Conservation (phyloP, 92 coral and sea anemone species). For the Palythoa grandis region DNA sequence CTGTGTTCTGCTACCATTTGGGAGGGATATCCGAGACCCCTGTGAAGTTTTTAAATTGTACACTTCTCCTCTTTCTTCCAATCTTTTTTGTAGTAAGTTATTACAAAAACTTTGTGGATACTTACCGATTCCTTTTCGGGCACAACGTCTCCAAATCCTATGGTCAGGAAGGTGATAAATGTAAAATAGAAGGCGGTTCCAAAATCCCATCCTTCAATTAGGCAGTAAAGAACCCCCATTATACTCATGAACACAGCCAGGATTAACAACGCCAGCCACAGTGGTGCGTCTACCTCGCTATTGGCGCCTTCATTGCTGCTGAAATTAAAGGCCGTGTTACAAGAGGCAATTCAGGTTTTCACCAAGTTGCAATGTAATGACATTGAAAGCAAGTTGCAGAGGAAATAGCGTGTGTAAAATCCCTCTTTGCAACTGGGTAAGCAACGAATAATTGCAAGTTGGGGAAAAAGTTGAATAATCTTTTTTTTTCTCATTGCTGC, state of each 20-base stretch:
- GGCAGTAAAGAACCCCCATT: slow-evolving; percentile 69
- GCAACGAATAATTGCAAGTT: neutral
- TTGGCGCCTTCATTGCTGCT: slow-evolving; percentile 59
- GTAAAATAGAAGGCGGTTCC: slow-evolving; percentile 85
- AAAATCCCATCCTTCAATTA: slow-evolving; percentile 90
- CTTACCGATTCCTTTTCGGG: slow-evolving; percentile 66
- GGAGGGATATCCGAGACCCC: too few relatives aligned
- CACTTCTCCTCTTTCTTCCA: too few relatives aligned
- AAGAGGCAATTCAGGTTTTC: too few relatives aligned
- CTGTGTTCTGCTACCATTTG: too few relatives aligned
- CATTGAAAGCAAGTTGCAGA: neutral
- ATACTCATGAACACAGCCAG: slow-evolving; percentile 61
- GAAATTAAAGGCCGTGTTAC: too few relatives aligned
- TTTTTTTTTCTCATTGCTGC: too few relatives aligned
- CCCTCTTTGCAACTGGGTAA: too few relatives aligned
- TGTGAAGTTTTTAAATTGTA: too few relatives aligned
- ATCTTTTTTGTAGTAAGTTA: neutral
- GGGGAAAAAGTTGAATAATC: neutral
- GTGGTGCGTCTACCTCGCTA: slow-evolving; percentile 78
- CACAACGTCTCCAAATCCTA: slow-evolving; percentile 93
- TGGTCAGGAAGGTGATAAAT: slow-evolving; percentile 77
- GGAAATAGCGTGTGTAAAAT: too few relatives aligned
- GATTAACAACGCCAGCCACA: slow-evolving; percentile 80
- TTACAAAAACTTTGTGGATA: neutral
- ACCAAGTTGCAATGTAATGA: neutral